Conservation (phyloP, 2,113 vertebrate species). For the Octodon degus region DNA sequence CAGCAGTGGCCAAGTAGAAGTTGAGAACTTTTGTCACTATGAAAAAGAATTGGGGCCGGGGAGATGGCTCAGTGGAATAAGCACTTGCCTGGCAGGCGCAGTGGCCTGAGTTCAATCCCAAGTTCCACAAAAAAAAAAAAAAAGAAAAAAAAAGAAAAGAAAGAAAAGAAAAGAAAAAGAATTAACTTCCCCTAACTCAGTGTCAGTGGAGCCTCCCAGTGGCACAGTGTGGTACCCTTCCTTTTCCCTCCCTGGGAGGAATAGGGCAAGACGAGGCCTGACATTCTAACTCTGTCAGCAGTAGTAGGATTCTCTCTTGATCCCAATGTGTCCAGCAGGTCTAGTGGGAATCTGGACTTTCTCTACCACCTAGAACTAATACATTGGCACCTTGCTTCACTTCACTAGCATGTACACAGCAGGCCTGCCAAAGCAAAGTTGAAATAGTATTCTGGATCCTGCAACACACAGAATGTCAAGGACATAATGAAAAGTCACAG, state of each 20-base stretch:
- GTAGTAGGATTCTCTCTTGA: neutral
- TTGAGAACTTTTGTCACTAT: neutral
- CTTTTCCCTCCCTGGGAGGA: neutral
- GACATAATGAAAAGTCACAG: neutral
- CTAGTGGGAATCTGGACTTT: neutral
- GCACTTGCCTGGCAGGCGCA: no score
- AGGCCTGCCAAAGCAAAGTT: neutral
- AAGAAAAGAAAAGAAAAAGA: neutral
- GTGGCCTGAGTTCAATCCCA: no score
- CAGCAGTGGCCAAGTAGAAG: neutral
- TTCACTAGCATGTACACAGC: neutral
- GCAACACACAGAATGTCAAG: neutral
- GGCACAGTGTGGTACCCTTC: neutral
- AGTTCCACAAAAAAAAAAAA: no score
- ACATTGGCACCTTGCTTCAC: neutral
- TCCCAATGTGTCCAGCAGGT: neutral
- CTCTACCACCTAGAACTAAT: accelerated
- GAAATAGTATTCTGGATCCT: neutral
- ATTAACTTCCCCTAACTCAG: neutral
- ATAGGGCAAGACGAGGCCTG: neutral
- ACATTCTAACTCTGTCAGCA: neutral
- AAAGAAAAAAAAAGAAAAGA: no score
- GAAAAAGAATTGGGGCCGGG: neutral
- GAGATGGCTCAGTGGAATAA: no score
- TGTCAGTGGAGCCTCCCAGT: neutral